A percentile compares a stretch with the other conserved stretches of the same genome.
Evolutionary conservation across 1,140 invertebrate species (phyloP).

Genomic region (Ridgeia piscesae): DNA sequence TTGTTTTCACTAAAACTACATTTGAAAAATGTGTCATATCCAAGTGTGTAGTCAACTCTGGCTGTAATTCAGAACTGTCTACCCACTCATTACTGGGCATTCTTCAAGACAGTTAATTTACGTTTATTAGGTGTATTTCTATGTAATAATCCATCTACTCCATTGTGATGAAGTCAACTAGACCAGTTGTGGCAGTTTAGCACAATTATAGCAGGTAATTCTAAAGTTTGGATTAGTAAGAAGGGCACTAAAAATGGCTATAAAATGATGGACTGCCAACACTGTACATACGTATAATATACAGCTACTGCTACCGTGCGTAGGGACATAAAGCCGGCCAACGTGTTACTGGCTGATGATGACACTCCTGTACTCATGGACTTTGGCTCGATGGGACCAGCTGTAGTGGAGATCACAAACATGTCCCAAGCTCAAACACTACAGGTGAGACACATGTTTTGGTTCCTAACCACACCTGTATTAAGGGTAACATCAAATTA

Average conservation of each 20-base stretch:
- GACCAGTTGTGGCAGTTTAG: no score
- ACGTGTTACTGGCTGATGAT: slow-evolving; percentile 75
- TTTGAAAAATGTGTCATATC: no score
- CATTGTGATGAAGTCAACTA: no score
- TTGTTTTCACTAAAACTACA: no score
- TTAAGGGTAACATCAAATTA: neutral
- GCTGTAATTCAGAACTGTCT: no score
- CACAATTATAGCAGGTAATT: no score
- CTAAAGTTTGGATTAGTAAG: no score
- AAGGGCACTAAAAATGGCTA: neutral
- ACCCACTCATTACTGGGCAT: no score
- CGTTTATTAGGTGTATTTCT: no score
- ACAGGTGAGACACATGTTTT: slow-evolving; percentile 57
- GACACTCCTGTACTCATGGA: slow-evolving; percentile 80
- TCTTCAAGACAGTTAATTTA: no score
- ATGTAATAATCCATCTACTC: no score
- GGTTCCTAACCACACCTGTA: neutral
- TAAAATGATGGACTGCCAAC: neutral
- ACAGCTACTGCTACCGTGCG: neutral
- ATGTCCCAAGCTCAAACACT: slow-evolving; percentile 72
- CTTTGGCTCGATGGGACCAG: slow-evolving; percentile 77
- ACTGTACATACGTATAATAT: neutral
- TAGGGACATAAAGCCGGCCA: slow-evolving; percentile 81
- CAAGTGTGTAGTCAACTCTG: no score
- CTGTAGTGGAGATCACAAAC: slow-evolving; percentile 73